phyloP scores from a whole-genome alignment of 2,797 vertebrate species.

The Pyrocephalus nanus region DNA sequence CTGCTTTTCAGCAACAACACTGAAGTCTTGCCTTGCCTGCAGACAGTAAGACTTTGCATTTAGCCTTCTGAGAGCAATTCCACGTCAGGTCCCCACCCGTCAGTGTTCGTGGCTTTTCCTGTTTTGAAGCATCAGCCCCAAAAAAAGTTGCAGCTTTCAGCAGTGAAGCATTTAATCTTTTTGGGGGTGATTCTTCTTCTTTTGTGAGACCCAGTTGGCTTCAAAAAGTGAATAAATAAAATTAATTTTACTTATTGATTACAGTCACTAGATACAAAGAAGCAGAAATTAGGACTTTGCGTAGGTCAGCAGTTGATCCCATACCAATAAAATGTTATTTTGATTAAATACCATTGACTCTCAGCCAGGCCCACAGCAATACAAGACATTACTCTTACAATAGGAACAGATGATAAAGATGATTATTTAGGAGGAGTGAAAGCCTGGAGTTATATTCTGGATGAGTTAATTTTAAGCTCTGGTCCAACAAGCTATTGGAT shows the following conservation, averaged over 20 bases:
- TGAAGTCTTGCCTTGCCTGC: neutral
- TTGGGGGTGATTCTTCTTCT: neutral
- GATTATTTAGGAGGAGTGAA: neutral
- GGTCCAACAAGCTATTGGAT: neutral
- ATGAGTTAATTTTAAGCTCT: neutral
- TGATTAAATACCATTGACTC: neutral
- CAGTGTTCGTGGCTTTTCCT: neutral
- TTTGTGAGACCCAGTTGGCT: neutral
- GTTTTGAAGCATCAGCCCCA: neutral
- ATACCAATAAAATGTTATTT: neutral
- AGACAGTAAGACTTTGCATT: neutral
- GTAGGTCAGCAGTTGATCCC: neutral
- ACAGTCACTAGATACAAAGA: neutral
- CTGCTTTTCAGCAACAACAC: neutral
- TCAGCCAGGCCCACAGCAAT: neutral
- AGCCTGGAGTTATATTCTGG: neutral
- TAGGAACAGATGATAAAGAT: neutral
- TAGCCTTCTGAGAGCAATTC: neutral
- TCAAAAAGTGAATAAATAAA: neutral
- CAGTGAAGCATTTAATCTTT: neutral
- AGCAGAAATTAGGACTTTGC: neutral
- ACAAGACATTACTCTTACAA: neutral
- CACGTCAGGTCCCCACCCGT: neutral
- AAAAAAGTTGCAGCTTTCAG: neutral
- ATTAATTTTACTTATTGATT: neutral